Evolutionary conservation across 2,888 invertebrate genomes (phyloP), one percentile per base, ranked within the genome.

Genomic region (Meghimatium bilineatum): DNA sequence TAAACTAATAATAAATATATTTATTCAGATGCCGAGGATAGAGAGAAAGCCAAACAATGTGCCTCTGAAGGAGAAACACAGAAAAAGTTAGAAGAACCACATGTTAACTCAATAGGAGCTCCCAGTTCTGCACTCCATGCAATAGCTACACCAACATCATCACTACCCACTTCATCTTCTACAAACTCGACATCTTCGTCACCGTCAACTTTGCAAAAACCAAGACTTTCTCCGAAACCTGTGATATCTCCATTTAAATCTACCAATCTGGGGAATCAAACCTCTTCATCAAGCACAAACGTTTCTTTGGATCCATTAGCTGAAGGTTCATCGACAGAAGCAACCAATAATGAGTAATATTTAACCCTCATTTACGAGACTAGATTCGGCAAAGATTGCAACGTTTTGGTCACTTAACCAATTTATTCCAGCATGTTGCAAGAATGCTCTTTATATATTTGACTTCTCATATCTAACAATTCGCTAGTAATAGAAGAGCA

Each of bases 21-120:
- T 1, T 56, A 23, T 32, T 80, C 77, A 83, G 83, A 83, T 79
- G 83, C 79, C 20, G 79, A 83, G 38, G 83, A 83, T 32, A 72
- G 83, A 79, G 83, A 83, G 12, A 83, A 75, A 79, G 72, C 72
- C 8, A 83, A 80, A 52, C 44, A 66, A 29, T 72, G 79, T 66
- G 83, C 72, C 72, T 79, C 74, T 69, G 79, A 74, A 52, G 79
- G 49, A 29, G 83, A 83, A 23, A 26, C 26, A 32, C 72, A 72
- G 60, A 80, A 80, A 10, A 80, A 72, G n/a, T 32, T 6, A n/a
- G 74, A 63, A 23, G 83, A 72, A 1, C 26, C 72, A 23, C 71
- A 72, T 34, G 52, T n/a, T n/a, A 66, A 82, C 52, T 63, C 36
- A 29, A 34, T 14, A 49, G 44, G 69, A 26, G 10, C 49, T 6